Base-by-base conservation (phyloP, 2,797 vertebrate species). In the Choloepus didactylus region DNA sequence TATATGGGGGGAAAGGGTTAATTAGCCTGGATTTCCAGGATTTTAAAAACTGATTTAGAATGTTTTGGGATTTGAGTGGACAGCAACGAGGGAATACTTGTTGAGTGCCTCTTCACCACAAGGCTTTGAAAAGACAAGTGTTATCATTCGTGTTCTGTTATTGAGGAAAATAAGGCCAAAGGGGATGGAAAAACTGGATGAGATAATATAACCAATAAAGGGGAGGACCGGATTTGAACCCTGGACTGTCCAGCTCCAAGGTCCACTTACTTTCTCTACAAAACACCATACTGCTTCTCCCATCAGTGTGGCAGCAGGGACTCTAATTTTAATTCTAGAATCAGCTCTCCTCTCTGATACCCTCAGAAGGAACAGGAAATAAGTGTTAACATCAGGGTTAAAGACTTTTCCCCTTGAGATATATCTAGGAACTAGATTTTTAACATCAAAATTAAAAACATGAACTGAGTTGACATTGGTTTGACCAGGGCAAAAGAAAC, bases 371-470 rank as follows among this genome's bases (percentile, higher is more conserved):
- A 75, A 89, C 23, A 76, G 90, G 44, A 87, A 91, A 88, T 27
- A 21, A 25, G n/a, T 12, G 67, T 77, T 93, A 64, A 35, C 4
- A 41, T 76, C 56, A 84, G 35, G 49, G 67, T 56, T 75, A 85
- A 82, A 87, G 67, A 87, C 38, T 79, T 83, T 56, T 44, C 51
- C 44, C 46, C 21, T 66, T 27, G 72, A 81, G 66, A 69, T 67
- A 59, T 31, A 44, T 87, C 72, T 76, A 84, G 83, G 67, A 91
- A 91, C 56, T 19, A 80, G 85, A 70, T 51, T 81, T 77, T 94
- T 87, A 89, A 83, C 2, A 44, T 91, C 51, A 85, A 14, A 70
- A 81, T 91, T 93, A 89, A 92, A 97, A 92, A 76, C 66, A 95
- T 69, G 91, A 94, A 92, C 59, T 3, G 8, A 87, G 75, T 38